These are phyloP conservation scores for Cyprinus carpio DNA, from an alignment of 2,113 vertebrate species.

Conservation along the genomic window DNA sequence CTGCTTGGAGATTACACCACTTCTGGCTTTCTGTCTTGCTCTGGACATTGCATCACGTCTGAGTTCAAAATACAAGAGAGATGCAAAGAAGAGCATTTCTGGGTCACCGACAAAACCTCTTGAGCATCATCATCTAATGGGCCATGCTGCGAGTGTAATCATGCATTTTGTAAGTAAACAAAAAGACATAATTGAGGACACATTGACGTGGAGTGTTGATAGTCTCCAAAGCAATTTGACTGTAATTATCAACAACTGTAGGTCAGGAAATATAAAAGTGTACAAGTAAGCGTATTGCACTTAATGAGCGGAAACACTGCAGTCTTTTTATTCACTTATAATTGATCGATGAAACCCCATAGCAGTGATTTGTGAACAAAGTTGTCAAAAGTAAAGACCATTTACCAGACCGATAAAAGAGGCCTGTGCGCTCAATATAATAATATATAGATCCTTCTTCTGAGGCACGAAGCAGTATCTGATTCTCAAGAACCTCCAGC, in stretches of 20 bases:
- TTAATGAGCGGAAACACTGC: not conserved
- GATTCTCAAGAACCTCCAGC: constrained; percentile 31
- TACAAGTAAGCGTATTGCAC: not conserved
- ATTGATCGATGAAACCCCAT: not conserved
- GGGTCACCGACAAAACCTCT: not conserved
- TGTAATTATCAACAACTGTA: constrained; percentile 3
- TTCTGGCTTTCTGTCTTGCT: not conserved
- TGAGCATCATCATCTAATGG: constrained; percentile 1
- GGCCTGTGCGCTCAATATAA: not conserved
- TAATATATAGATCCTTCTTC: not conserved
- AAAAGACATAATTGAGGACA: not conserved
- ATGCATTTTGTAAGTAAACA: constrained; percentile 12
- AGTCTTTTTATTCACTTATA: not conserved
- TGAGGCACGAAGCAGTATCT: not conserved
- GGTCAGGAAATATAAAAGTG: not conserved
- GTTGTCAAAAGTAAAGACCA: not conserved
- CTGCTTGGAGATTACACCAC: not conserved
- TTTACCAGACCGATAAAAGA: not conserved
- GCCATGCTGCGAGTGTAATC: not conserved
- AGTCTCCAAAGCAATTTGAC: not conserved
- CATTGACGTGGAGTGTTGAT: not conserved
- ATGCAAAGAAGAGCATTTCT: not conserved
- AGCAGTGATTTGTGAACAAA: constrained; percentile 1
- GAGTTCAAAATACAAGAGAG: constrained; percentile 29
- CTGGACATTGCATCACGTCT: not conserved